A percentile compares a stretch with the other conserved stretches of the same genome.
Conservation (phyloP, 2,888 invertebrate species). For the Pristionchus japonicus region DNA sequence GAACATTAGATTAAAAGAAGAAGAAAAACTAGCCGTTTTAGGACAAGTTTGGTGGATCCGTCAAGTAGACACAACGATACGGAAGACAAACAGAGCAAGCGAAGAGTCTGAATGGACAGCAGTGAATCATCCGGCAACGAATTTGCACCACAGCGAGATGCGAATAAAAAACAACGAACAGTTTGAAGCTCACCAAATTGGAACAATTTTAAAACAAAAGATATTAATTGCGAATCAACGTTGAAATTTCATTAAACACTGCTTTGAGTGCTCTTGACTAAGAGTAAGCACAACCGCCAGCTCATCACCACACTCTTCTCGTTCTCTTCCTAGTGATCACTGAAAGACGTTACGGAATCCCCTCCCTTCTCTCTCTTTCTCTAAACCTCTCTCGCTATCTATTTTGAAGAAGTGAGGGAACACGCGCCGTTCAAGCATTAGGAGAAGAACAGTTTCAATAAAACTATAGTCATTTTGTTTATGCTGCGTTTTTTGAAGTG, state of each 20-base stretch:
- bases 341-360: not conserved
- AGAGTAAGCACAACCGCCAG: not conserved
- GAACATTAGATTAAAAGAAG: not conserved
- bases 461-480: too few relatives aligned
- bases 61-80: conserved; percentile 81
- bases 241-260: not conserved
- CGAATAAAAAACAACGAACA: too few relatives aligned
- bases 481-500: too few relatives aligned
- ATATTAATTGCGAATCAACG: too few relatives aligned
- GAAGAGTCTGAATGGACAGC: conserved; percentile 77
- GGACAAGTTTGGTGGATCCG: conserved; percentile 80
- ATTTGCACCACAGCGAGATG: not conserved
- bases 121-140: conserved; percentile 30
- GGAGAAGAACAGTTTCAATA: not conserved
- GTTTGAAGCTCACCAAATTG: too few relatives aligned
- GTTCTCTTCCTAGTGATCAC: not conserved
- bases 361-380: not conserved
- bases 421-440: not conserved
- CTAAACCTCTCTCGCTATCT: not conserved
- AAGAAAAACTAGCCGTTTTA: conserved; percentile 74
- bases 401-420: conserved; percentile 17
- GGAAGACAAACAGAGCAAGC: conserved; percentile 80
- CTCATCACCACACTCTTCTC: not conserved
- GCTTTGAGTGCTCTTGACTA: not conserved
- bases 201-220: too few relatives aligned